Base-by-base conservation (phyloP, 2,888 invertebrate genomes). In the Cosmopolites sordidus region DNA sequence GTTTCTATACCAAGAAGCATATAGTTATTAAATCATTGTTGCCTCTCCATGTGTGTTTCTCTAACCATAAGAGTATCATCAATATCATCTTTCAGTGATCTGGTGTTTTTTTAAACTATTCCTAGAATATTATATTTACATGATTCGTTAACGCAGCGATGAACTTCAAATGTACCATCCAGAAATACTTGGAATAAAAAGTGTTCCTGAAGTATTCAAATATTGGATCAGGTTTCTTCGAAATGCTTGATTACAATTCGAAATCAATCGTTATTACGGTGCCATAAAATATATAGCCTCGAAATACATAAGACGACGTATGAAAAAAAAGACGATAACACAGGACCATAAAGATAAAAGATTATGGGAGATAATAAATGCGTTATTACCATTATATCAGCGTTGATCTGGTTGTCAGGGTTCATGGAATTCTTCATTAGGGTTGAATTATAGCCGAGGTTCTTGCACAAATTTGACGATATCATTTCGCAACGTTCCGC, bases 361-460 rank as follows among this genome's bases (percentile, higher is more conserved):
- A 51, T 49, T 46, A 49, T 48, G 49, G 49, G 37, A 54, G 55
- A 55, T 51, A 55, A 55, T 51, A 52, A 53, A 52, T 43, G 51
- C 40, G 51, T 57, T 58, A 56, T 83, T 77, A 91, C 88, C 80
- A 83, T 84, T 68, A 84, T 79, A 67, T 87, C 87, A 48, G 92
- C 91, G 68, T 89, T 87, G 64, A 84, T 80, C 74, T 92, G 92
- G 69, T 84, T 85, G 57, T 79, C 79, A 71, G 92, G 89, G 1
- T 88, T 89, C 74, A 91, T 82, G 57, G 89, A 80, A 76, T 92
- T 92, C 45, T 92, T 92, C 87, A 92, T 86, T 27, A 83, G 82
- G 17, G 92, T 92, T 76, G 86, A 83, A 75, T 92, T 92, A 76
- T 92, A 92, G 62, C 88, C 84, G 70, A 92, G 77, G 65, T 88